phyloP scores from a whole-genome alignment of 2,113 vertebrate species.

The Eupsittula cactorum region DNA sequence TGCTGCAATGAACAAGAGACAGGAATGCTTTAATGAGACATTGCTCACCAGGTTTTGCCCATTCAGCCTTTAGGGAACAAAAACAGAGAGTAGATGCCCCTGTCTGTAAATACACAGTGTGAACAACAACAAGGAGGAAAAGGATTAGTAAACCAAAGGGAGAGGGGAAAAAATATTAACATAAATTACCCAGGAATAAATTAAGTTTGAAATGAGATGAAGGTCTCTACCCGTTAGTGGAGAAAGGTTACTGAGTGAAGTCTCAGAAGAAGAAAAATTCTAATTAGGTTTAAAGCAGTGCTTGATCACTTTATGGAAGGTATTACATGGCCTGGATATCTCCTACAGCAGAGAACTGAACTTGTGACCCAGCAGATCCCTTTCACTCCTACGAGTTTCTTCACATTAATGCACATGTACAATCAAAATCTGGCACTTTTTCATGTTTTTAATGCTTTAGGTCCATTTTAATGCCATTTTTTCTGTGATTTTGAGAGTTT shows the following conservation, averaged over 20 bases:
- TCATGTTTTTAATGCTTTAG: not conserved
- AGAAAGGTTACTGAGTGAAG: not conserved
- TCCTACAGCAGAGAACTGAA: conserved; percentile 19
- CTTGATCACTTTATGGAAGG: not conserved
- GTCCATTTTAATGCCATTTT: not conserved
- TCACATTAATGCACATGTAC: accelerated
- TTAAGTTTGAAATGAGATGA: not conserved
- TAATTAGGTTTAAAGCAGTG: not conserved
- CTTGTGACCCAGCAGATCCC: not conserved
- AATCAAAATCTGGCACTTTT: not conserved
- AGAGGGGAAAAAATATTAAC: accelerated
- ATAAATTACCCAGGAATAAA: not conserved
- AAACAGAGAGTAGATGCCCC: not conserved
- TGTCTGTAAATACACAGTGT: not conserved
- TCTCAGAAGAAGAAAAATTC: conserved; percentile 16
- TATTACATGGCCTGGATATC: not conserved
- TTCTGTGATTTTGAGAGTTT: accelerated
- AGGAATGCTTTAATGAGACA: not conserved
- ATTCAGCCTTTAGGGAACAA: not conserved
- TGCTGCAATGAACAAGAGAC: accelerated
- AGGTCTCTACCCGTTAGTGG: not conserved
- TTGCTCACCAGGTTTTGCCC: not conserved
- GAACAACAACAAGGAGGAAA: not conserved
- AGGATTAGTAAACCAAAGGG: not conserved
- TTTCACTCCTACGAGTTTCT: not conserved